Conservation (phyloP, 92 coral and sea anemone genomes). For the Hydrozoanthus gracilis region DNA sequence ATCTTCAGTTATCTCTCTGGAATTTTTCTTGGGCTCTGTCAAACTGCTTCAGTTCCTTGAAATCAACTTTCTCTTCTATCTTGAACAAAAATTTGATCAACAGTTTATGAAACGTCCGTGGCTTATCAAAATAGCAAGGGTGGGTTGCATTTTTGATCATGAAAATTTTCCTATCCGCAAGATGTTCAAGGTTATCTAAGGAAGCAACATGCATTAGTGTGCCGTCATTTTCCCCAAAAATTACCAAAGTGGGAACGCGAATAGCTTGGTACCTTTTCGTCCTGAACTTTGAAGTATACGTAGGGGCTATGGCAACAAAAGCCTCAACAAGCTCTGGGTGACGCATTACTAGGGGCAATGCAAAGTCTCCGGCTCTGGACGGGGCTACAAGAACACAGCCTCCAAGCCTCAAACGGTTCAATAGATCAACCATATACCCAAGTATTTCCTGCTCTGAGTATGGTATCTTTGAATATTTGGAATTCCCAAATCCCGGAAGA, state of each 20-base stretch:
- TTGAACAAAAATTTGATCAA: constrained; percentile 61
- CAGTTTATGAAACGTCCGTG: constrained; percentile 81
- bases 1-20: no score
- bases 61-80: constrained; percentile 15
- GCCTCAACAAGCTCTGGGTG: constrained; percentile 73
- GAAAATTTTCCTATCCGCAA: constrained; percentile 66
- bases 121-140: constrained; percentile 81
- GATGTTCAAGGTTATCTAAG: constrained; percentile 79
- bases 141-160: constrained; percentile 78
- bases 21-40: no score
- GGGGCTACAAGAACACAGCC: constrained; percentile 81
- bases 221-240: constrained; percentile 78
- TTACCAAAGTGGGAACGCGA: constrained; percentile 70
- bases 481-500: constrained; percentile 85
- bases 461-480: constrained; percentile 67
- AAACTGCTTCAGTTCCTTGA: not conserved
- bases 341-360: constrained; percentile 86
- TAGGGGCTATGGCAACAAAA: constrained; percentile 83
- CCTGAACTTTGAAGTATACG: constrained; percentile 74
- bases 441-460: constrained; percentile 65
- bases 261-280: constrained; percentile 66
- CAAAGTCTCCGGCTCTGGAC: constrained; percentile 75
- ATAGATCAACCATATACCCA: constrained; percentile 64
- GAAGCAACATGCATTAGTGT: constrained; percentile 74
- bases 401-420: constrained; percentile 50